Evolutionary conservation across 2,113 vertebrate species (phyloP), one percentile per base, ranked within the genome.

Genomic region (Pteropus alecto): DNA sequence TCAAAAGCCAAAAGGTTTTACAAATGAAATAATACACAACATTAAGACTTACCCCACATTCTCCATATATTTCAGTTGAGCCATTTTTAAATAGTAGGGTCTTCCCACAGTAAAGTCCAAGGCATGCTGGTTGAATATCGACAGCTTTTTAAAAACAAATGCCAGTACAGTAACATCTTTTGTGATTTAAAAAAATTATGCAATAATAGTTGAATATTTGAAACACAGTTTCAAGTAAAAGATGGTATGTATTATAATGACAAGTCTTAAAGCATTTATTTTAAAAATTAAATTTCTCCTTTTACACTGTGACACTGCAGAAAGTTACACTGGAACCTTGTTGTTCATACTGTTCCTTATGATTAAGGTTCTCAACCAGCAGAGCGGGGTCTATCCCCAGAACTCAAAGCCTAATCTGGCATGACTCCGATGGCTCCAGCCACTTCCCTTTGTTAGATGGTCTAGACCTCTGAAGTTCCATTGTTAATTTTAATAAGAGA

Each of bases 31-130:
- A 95, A 73, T 33, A 90, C 41, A 58, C 6, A 74, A 90, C 67
- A 51, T 41, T 33, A 78, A 96, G 28, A 98, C 99, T 99, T 96
- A 99, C 99, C 77, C 99, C 99, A 99, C 99, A 99, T 14, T 99
- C 99, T 97, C 99, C 99, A 87, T 99, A 98, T 7, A 99, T 98
- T 63, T 99, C 98, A 58, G 98, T 99, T 33, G 98, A 98, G 38
- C 67, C 98, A 95, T 98, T 98, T 96, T 97, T 96, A 96, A 96
- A 97, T 87, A 99, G 93, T 16, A 98, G 86, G 18, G 98, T 98
- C 98, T 99, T 99, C 96, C 99, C 99, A 97, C 99, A 99, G 96
- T 99, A 99, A 83, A 99, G 98, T 84, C 99, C 99, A 51, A 99
- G 99, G 97, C 99, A 99, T n/a, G 99, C 99, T 70, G 98, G 98